Base-by-base conservation (phyloP, 1,140 invertebrate species). In the Panulirus ornatus region DNA sequence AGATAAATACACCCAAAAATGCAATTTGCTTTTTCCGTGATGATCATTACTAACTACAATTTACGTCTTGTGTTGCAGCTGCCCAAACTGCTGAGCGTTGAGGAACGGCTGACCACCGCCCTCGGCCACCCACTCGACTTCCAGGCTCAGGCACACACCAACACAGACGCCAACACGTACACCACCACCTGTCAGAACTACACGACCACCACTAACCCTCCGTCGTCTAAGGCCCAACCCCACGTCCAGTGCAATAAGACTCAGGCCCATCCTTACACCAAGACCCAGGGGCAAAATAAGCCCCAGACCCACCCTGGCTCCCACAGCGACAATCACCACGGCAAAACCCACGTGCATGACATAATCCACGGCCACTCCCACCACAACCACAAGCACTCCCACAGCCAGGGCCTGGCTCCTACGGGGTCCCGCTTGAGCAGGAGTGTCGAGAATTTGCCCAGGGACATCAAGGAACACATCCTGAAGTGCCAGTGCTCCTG, bases 381-480 rank as follows among this genome's bases (percentile, higher is more conserved):
- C 58, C 58, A 66, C 58, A 30, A 5, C 11, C 58, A 66, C 58
- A 27, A 2, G 1, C 58, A 66, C n/a, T 22, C 3, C 58, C 58
- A 30, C 81, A 22, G 66, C 9, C 81, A 36, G 47, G 6, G 75
- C 84, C 40, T 36, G n/a, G 38, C 36, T 19, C 40, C 71, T 75
- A 34, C 5, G 19, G n/a, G 34, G n/a, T 51, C 1, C 42, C 3
- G 76, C 1, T 81, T 91, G n/a, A 89, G 84, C 34, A 88, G 86
- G 47, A 89, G 81, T 38, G 63, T 91, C 22, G 91, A 91, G 58
- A 79, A 88, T 47, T 54, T 92, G 22, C 91, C 91, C 2, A 76
- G n/a, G 70, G 91, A 92, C 47, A 91, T 92, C 27, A 84, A 92
- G 54, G 89, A 92, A 16, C 91, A 92, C 63, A 92, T 92, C 71